Percentiles rank a stretch among this genome's conserved stretches.
phyloP scores from a whole-genome alignment of 2,797 vertebrate genomes.

The Karalla daura region DNA sequence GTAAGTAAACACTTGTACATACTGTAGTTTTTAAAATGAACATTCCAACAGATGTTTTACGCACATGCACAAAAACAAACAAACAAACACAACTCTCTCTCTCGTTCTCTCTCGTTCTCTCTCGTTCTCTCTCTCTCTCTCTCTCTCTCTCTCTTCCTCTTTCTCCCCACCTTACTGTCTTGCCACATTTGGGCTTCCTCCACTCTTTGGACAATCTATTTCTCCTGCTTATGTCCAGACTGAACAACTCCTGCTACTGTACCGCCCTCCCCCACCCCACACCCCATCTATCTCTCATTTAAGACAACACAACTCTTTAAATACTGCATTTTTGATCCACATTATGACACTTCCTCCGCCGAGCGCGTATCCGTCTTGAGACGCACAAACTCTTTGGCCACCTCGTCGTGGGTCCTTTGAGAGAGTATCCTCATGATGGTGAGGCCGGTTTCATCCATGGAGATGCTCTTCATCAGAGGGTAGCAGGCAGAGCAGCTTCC shows the following conservation, averaged over 20 bases:
- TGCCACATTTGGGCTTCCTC: conserved; percentile 44
- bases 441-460: conserved; percentile 93
- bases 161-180: conserved; percentile 21
- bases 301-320: conserved; percentile 73
- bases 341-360: conserved; percentile 87
- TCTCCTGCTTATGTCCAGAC: conserved; percentile 41
- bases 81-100: conserved; percentile 84
- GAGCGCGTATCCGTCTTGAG: conserved; percentile 95
- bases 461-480: conserved; percentile 89
- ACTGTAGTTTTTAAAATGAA: conserved; percentile 90
- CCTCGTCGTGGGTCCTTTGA: conserved; percentile 95
- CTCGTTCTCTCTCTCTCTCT: conserved; percentile 46
- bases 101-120: conserved; percentile 53
- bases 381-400: conserved; percentile 97
- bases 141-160: conserved; percentile 50
- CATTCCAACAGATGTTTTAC: conserved; percentile 98
- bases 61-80: conserved; percentile 94
- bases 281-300: conserved; percentile 37
- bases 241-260: conserved; percentile 51
- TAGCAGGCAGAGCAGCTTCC: conserved; percentile 89
- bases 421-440: conserved; percentile 98
- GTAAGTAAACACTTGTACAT: conserved; percentile 94
- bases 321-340: conserved; percentile 63
- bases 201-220: conserved; percentile 73
- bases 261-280: conserved; percentile 17